Percentiles rank a stretch among this genome's conserved stretches.
phyloP scores from a whole-genome alignment of 2,888 invertebrate genomes.

The Toxonevra muliebris region DNA sequence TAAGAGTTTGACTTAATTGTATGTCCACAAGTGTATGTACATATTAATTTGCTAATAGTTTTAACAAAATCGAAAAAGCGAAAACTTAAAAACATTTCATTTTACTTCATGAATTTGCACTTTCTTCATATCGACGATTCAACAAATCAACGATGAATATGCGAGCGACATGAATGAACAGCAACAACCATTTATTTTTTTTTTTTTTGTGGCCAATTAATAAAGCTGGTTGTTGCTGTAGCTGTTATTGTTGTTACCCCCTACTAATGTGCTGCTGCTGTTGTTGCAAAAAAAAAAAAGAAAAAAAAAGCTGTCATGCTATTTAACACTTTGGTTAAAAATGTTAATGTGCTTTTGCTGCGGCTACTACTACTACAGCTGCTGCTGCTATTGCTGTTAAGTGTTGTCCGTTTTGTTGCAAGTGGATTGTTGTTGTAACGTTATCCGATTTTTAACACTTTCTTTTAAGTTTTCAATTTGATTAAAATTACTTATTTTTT shows the following conservation, averaged over 20 bases:
- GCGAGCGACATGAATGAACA: no score
- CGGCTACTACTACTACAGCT: neutral
- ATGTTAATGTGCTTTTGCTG: neutral
- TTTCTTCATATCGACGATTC: no score
- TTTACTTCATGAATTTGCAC: no score
- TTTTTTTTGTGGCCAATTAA: no score
- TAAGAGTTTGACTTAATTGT: no score
- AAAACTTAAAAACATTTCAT: no score
- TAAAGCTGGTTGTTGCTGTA: neutral
- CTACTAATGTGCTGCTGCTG: neutral
- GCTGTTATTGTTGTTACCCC: neutral
- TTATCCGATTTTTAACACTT: neutral
- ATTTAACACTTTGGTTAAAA: conserved; percentile 9
- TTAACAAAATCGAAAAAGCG: no score
- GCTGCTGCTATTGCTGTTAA: neutral
- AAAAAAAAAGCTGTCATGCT: conserved; percentile 27
- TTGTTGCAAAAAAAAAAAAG: neutral
- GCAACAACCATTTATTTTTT: no score
- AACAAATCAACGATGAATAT: no score
- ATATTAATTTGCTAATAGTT: no score
- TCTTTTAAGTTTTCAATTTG: neutral
- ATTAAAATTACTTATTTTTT: neutral
- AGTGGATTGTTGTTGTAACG: neutral
- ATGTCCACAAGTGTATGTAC: no score
- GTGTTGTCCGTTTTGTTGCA: conserved; percentile 7